phyloP scores from a whole-genome alignment of 2,113 vertebrate genomes.

The Zosterops japonicus region DNA sequence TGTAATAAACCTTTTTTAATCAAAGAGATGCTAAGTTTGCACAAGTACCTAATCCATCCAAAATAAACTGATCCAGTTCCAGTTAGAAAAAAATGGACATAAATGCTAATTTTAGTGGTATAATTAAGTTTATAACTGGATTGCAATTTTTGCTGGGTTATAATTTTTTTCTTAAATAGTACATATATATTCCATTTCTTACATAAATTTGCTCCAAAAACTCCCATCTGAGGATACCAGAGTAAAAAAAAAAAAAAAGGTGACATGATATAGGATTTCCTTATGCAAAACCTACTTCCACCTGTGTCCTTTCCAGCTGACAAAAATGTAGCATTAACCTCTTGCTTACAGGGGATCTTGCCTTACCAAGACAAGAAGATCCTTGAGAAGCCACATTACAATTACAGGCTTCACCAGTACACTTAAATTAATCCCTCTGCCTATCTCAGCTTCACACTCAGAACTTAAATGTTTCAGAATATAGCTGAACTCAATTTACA shows the following conservation, averaged over 20 bases:
- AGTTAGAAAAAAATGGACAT: not conserved
- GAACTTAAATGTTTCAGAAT: not conserved
- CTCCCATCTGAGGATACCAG: not conserved
- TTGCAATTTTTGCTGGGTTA: not conserved
- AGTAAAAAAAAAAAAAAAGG: too few relatives aligned
- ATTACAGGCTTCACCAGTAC: not conserved
- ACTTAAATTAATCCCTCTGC: not conserved
- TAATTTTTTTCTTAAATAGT: not conserved
- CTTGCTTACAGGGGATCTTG: not conserved
- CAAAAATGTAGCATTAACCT: not conserved
- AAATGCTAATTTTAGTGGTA: not conserved
- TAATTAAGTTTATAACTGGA: not conserved
- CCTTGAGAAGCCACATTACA: not conserved
- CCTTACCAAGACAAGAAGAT: not conserved
- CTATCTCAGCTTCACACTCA: not conserved
- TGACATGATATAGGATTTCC: accelerated
- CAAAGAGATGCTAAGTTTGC: not conserved
- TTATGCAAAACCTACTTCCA: not conserved
- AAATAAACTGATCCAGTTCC: not conserved
- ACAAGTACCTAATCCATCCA: not conserved
- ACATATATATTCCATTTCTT: not conserved
- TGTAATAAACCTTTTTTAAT: not conserved
- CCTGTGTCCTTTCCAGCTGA: not conserved
- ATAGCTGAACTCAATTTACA: not conserved
- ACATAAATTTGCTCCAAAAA: not conserved